A percentile compares a stretch with the other conserved stretches of the same genome.
Conservation (phyloP, 2,888 invertebrate species). For the Lasius platythorax region DNA sequence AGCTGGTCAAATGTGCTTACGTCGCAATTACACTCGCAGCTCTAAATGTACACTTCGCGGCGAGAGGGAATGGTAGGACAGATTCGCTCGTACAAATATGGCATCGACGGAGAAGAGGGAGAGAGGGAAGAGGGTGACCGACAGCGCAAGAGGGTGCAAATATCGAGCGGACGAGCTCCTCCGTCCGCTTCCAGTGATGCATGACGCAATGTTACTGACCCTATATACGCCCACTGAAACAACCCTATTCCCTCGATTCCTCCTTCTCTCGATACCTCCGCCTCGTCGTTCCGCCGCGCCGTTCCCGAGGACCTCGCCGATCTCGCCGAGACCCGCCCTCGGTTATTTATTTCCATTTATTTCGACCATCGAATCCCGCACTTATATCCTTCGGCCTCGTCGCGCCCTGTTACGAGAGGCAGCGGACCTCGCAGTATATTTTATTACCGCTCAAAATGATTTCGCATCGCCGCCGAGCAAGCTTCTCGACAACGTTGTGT, state of each 20-base stretch:
- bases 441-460: conserved; percentile 63
- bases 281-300: conserved; percentile 21
- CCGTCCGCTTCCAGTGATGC: conserved; percentile 76
- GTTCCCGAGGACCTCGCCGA: conserved; percentile 48
- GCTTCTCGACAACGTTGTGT: not conserved
- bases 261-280: conserved; percentile 13
- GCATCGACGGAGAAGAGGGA: conserved; percentile 7
- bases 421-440: conserved; percentile 50
- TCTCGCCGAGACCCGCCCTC: conserved; percentile 49
- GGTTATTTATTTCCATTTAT: conserved; percentile 79
- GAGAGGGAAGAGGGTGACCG: not conserved
- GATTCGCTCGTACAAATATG: conserved; percentile 48
- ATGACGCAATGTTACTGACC: conserved; percentile 78
- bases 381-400: conserved; percentile 64
- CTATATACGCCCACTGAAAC: conserved; percentile 75
- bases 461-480: conserved; percentile 41
- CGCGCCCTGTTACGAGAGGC: conserved; percentile 62
- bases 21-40: conserved; percentile 31
- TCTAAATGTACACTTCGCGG: conserved; percentile 7
- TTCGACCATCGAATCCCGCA: conserved; percentile 68
- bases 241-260: conserved; percentile 71
- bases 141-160: conserved; percentile 52
- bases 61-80: conserved; percentile 1
- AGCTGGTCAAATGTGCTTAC: not conserved
- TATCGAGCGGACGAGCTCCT: conserved; percentile 51